phyloP scores from a whole-genome alignment of 2,797 vertebrate genomes.

The Gymnoscopelus microlampas region DNA sequence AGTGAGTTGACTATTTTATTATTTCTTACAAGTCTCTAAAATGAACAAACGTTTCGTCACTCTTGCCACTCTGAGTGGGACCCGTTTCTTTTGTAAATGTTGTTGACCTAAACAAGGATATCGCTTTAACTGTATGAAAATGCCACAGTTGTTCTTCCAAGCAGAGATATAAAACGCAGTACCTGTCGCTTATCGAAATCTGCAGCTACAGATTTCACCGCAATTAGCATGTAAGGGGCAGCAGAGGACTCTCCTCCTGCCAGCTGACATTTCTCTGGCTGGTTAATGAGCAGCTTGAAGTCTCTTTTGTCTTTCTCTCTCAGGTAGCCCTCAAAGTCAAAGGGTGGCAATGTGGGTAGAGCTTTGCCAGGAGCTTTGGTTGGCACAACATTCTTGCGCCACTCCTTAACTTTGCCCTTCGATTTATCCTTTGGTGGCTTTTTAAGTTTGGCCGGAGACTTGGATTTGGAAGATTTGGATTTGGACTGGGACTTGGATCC shows the following conservation, averaged over 20 bases:
- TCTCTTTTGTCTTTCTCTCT: conserved; percentile 90
- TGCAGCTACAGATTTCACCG: conserved; percentile 89
- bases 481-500: conserved; percentile 55
- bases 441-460: conserved; percentile 48
- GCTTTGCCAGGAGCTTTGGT: conserved; percentile 29
- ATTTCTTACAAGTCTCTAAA: too few species aligned
- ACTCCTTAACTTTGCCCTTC: conserved; percentile 55
- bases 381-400: conserved; percentile 49
- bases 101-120: too few species aligned
- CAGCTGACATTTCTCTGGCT: conserved; percentile 88
- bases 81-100: too few species aligned
- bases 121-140: not conserved
- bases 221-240: conserved; percentile 90
- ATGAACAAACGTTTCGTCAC: too few species aligned
- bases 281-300: conserved; percentile 91
- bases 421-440: conserved; percentile 29
- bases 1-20: too few species aligned
- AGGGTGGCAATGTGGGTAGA: conserved; percentile 75
- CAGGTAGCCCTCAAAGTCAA: conserved; percentile 91
- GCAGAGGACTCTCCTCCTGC: conserved; percentile 18
- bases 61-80: too few species aligned
- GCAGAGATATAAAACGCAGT: not conserved
- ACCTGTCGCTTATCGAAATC: conserved; percentile 95
- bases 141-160: not conserved
- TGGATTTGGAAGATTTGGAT: conserved; percentile 27